phyloP scores from a whole-genome alignment of 2,797 vertebrate genomes.

The Acanthurus leucopareius region DNA sequence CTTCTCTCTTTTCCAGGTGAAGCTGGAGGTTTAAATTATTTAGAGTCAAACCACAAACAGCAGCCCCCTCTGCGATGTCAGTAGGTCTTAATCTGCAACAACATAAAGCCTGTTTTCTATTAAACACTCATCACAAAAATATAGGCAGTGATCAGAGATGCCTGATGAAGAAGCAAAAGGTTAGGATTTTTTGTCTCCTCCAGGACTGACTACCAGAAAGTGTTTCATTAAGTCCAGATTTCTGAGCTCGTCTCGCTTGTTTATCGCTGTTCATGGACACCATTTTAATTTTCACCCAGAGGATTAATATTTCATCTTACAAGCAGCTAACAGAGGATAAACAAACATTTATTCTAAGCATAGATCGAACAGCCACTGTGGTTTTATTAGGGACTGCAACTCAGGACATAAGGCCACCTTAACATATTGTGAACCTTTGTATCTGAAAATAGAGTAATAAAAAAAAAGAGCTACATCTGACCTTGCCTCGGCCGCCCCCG shows the following conservation, averaged over 20 bases:
- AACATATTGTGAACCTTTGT: neutral
- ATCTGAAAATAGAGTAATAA: neutral
- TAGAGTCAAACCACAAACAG: too few species aligned
- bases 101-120: too few species aligned
- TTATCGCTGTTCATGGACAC: neutral
- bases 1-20: too few species aligned
- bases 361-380: neutral
- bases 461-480: constrained; percentile 39
- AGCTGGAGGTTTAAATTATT: too few species aligned
- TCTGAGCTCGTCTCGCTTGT: neutral
- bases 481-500: constrained; percentile 62
- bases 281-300: neutral
- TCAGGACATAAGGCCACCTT: neutral
- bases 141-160: neutral
- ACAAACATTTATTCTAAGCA: neutral
- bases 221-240: neutral
- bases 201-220: neutral
- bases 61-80: too few species aligned
- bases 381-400: neutral
- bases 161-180: too few species aligned
- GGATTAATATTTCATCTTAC: neutral
- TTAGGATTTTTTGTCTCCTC: too few species aligned
- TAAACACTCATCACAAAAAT: neutral
- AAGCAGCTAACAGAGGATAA: neutral
- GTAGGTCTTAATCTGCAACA: too few species aligned